Percentiles rank a stretch among this genome's conserved stretches.
Evolutionary conservation across 1,140 invertebrate species (phyloP).

Genomic region (Trissolcus basalis): DNA sequence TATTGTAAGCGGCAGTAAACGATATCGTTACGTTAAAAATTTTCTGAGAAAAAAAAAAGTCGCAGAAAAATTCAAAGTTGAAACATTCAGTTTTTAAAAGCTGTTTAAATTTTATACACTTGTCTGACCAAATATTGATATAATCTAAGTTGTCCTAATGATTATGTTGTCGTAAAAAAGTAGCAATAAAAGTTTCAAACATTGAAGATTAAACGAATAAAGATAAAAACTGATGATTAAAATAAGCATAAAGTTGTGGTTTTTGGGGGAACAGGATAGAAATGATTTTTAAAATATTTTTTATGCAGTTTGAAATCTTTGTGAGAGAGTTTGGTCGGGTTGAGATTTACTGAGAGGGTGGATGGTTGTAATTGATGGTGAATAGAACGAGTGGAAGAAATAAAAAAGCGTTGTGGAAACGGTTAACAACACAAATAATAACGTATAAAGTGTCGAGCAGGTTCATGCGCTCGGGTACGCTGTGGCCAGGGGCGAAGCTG

Average conservation of each 20-base stretch:
- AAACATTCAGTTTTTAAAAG: no score
- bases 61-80: neutral
- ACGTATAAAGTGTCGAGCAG: constrained; percentile 77
- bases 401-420: constrained; percentile 38
- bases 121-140: constrained; percentile 21
- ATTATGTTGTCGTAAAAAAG: no score
- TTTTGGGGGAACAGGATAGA: no score
- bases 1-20: constrained; percentile 18
- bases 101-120: neutral
- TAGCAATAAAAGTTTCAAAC: no score
- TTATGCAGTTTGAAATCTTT: no score
- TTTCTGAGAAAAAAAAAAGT: constrained; percentile 3
- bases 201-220: no score
- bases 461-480: constrained; percentile 85
- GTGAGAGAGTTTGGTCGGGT: constrained; percentile 1
- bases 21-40: constrained; percentile 37
- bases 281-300: no score
- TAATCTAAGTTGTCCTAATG: neutral
- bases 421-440: constrained; percentile 69
- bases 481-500: constrained; percentile 89
- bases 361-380: no score
- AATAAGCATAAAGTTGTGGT: no score
- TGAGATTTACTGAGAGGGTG: no score
- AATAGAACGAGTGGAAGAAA: constrained; percentile 21
- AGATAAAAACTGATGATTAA: no score